phyloP scores from a whole-genome alignment of 2,113 vertebrate species.

The Bubo scandiacus region DNA sequence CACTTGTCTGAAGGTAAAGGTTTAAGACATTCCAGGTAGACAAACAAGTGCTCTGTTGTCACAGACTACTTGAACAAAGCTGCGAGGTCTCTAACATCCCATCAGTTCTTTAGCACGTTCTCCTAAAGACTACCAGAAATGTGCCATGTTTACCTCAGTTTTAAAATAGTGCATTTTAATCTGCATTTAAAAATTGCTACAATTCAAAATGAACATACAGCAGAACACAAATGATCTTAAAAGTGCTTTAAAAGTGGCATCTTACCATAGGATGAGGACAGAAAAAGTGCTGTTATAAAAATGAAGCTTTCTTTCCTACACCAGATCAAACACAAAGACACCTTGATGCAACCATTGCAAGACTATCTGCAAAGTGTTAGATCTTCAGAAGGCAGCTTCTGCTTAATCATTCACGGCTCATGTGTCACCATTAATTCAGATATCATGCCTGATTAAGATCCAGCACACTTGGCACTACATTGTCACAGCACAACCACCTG shows the following conservation, averaged over 20 bases:
- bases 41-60: not conserved
- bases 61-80: not conserved
- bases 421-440: constrained; percentile 23
- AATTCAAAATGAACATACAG: not conserved
- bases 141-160: not conserved
- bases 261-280: not conserved
- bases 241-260: not conserved
- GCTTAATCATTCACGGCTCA: not conserved
- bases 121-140: not conserved
- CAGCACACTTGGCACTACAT: not conserved
- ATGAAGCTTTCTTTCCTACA: not conserved
- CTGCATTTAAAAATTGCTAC: not conserved
- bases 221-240: not conserved
- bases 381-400: not conserved
- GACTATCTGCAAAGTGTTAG: not conserved
- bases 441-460: not conserved
- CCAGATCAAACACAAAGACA: not conserved
- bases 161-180: not conserved
- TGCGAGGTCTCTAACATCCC: not conserved
- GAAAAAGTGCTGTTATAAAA: not conserved
- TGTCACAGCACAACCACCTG: not conserved
- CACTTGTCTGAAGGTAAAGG: not conserved
- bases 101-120: not conserved
- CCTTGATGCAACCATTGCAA: not conserved
- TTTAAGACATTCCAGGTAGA: not conserved